Evolutionary conservation across 2,797 vertebrate species (phyloP).

Genomic region (Sebastes trivittatus): DNA sequence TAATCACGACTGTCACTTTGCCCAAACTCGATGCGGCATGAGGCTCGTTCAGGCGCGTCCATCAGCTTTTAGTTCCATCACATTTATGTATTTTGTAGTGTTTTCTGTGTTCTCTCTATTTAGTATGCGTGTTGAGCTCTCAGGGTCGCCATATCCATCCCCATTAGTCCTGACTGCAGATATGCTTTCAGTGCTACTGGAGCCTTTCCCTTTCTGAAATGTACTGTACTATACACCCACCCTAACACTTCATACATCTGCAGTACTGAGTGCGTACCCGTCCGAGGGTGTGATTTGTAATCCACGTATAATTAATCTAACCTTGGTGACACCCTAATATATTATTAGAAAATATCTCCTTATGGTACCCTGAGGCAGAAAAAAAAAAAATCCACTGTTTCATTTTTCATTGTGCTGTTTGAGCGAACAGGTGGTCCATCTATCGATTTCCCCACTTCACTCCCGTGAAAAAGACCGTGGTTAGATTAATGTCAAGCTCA

Average conservation of each 20-base stretch:
- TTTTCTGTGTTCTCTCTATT: neutral
- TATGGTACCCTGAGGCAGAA: slow-evolving; percentile 73
- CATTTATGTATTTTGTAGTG: neutral
- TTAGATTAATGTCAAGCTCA: slow-evolving; percentile 77
- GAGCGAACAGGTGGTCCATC: slow-evolving; percentile 81
- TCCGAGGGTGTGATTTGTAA: slow-evolving; percentile 74
- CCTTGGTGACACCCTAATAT: slow-evolving; percentile 82
- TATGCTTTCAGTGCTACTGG: slow-evolving; percentile 17
- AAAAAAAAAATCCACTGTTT: slow-evolving; percentile 53
- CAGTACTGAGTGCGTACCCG: slow-evolving; percentile 44
- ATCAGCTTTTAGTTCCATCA: neutral
- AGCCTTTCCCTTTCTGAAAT: slow-evolving; percentile 33
- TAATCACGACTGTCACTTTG: no score
- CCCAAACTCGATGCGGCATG: neutral
- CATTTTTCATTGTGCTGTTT: slow-evolving; percentile 78
- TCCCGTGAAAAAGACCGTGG: slow-evolving; percentile 62
- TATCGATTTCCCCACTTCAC: slow-evolving; percentile 76
- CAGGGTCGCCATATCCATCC: neutral
- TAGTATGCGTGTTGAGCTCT: slow-evolving; percentile 3
- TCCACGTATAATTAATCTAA: slow-evolving; percentile 86
- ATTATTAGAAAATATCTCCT: slow-evolving; percentile 84
- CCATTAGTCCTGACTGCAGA: slow-evolving; percentile 5
- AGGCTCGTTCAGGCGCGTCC: neutral
- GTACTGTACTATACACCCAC: slow-evolving; percentile 23
- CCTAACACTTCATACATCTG: slow-evolving; percentile 38